Evolutionary conservation across 1,140 invertebrate species (phyloP), one percentile per base, ranked within the genome.

Genomic region (Tachypleus tridentatus): DNA sequence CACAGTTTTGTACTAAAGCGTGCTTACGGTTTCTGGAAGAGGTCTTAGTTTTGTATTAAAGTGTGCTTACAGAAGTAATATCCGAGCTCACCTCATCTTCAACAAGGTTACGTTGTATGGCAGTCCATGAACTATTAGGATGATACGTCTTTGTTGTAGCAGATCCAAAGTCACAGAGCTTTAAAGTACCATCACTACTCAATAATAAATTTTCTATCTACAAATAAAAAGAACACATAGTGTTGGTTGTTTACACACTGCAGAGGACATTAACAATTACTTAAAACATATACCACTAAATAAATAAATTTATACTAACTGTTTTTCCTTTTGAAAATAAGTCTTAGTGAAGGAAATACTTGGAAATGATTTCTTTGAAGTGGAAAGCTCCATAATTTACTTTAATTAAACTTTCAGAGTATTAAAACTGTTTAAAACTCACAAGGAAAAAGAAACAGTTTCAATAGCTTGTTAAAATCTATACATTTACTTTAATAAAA

Each of bases 121-220:
- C 89, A 73, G 86, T 88, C 97, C 97, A 99, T 53, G 86, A 85
- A 48, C 86, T 81, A 75, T 96, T 89, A 47, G 94, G 93, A 61
- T 83, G 74, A 76, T 87, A 89, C 51, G 87, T 81, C 73, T 93
- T 86, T 29, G 85, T 88, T 49, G 93, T 97, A 3, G 93, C 87
- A 72, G 94, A 98, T 3, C 97, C 97, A 84, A 99, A 99, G 80
- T 99, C 97, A 81, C 97, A 99, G 59, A 99, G 78, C 78, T 99
- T 99, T 53, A 99, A 85, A 69, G 84, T 82, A 67, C 93, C 91
- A 73, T 89, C 83, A 65, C 78, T 76, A 68, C 87, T 86, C 50
- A 97, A 81, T 7, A 95, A 76, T 57, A 88, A 75, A 75, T 89
- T 92, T 76, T 85, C 84, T 63, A 86, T 78, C 80, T 83, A 70